Evolutionary conservation across 2,113 vertebrate genomes (phyloP).

Genomic region (Synodontis membranacea): DNA sequence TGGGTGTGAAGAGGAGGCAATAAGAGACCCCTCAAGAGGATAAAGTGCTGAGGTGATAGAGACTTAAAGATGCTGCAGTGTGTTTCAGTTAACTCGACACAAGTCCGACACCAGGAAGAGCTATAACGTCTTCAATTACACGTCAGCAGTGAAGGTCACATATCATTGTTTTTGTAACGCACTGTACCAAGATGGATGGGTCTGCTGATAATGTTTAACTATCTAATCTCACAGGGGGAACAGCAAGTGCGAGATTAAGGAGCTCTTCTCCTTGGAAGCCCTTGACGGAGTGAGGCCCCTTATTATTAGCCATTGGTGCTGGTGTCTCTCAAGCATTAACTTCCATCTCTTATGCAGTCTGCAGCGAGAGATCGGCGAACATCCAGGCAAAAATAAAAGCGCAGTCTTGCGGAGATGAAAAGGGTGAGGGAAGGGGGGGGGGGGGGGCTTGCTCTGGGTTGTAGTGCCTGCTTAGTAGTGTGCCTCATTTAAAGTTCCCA

Average conservation of each 20-base stretch:
- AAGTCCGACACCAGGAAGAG: constrained; percentile 37
- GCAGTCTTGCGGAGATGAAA: constrained; percentile 45
- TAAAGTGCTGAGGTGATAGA: constrained; percentile 26
- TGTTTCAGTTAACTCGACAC: constrained; percentile 37
- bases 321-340: constrained; percentile 58
- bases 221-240: constrained; percentile 52
- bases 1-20: background rate
- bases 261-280: constrained; percentile 51
- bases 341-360: constrained; percentile 48
- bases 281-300: constrained; percentile 47
- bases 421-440: constrained; percentile 23
- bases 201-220: constrained; percentile 55
- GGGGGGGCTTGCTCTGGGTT: constrained; percentile 22
- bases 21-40: constrained; percentile 23
- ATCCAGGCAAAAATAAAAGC: constrained; percentile 45
- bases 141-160: constrained; percentile 51
- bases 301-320: constrained; percentile 52
- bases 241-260: constrained; percentile 46
- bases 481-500: constrained; percentile 56
- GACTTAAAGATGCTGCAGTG: constrained; percentile 17
- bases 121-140: constrained; percentile 49
- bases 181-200: constrained; percentile 51
- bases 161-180: constrained; percentile 46
- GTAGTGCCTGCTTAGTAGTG: constrained; percentile 44
- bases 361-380: constrained; percentile 31